A percentile compares a stretch with the other conserved stretches of the same genome.
phyloP scores from a whole-genome alignment of 2,797 vertebrate species.

The Melanotaenia parkinsoni region DNA sequence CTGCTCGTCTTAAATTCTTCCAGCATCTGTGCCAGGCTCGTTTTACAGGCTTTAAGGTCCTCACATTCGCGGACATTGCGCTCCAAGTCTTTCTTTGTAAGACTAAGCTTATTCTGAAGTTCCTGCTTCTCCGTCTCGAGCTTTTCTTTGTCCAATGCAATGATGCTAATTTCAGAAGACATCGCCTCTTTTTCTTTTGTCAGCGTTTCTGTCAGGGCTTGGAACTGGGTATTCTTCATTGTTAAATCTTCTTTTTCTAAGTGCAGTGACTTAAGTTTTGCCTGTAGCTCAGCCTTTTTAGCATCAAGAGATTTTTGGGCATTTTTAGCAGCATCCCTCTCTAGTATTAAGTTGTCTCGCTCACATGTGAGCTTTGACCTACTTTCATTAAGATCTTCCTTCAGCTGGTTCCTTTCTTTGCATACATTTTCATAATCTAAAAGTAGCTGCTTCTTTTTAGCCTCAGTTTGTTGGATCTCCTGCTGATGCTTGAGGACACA shows the following conservation, averaged over 20 bases:
- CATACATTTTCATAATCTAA: slow-evolving; percentile 80
- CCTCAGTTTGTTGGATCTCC: slow-evolving; percentile 73
- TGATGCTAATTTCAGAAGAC: slow-evolving; percentile 62
- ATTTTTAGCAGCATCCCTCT: slow-evolving; percentile 73
- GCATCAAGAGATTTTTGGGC: slow-evolving; percentile 72
- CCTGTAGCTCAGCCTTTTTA: slow-evolving; percentile 76
- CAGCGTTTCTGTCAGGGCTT: slow-evolving; percentile 66
- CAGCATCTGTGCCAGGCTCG: slow-evolving; percentile 80
- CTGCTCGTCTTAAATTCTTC: slow-evolving; percentile 88
- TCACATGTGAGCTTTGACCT: slow-evolving; percentile 63
- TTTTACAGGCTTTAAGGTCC: slow-evolving; percentile 85
- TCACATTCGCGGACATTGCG: slow-evolving; percentile 67
- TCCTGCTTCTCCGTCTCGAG: slow-evolving; percentile 69
- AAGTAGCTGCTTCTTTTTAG: slow-evolving; percentile 75
- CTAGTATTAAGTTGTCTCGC: slow-evolving; percentile 64
- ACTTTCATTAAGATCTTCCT: slow-evolving; percentile 72
- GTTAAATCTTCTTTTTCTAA: slow-evolving; percentile 81
- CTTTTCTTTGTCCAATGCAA: slow-evolving; percentile 70
- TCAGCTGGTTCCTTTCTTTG: slow-evolving; percentile 66
- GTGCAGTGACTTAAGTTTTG: slow-evolving; percentile 70
- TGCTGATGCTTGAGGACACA: slow-evolving; percentile 70
- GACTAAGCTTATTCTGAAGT: slow-evolving; percentile 77
- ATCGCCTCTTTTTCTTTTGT: slow-evolving; percentile 72
- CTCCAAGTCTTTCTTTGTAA: slow-evolving; percentile 74
- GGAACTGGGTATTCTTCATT: slow-evolving; percentile 73